Percentiles rank a stretch among this genome's conserved stretches.
These are phyloP conservation scores for Carassius auratus DNA, from an alignment of 2,113 vertebrate species.

Conservation along the genomic window DNA sequence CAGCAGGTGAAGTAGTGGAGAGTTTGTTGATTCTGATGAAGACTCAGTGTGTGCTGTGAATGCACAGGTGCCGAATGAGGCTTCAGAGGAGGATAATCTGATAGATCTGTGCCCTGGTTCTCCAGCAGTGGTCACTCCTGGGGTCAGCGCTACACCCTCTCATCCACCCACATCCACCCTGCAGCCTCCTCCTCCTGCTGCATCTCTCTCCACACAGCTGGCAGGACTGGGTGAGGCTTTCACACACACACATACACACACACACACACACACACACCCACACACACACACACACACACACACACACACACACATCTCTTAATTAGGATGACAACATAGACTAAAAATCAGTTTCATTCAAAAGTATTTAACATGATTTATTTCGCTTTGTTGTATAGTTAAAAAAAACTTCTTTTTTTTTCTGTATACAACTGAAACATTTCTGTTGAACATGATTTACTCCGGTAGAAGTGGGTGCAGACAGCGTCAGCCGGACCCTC, in stretches of 20 bases:
- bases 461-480: conserved; percentile 82
- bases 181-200: conserved; percentile 8
- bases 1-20: too few relatives aligned
- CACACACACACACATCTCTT: background rate
- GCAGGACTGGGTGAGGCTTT: conserved; percentile 84
- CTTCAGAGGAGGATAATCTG: conserved; percentile 93
- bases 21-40: too few relatives aligned
- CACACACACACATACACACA: too few relatives aligned
- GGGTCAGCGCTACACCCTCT: conserved; percentile 75
- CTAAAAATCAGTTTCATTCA: background rate
- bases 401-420: too few relatives aligned
- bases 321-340: background rate
- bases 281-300: too few relatives aligned
- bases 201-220: conserved; percentile 82
- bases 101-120: conserved; percentile 96
- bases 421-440: too few relatives aligned
- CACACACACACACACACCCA: too few relatives aligned
- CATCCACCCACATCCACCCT: conserved; percentile 50
- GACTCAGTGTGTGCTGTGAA: background rate
- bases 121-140: conserved; percentile 91
- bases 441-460: background rate
- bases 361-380: background rate
- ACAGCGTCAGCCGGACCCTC: conserved; percentile 83
- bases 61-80: conserved; percentile 86
- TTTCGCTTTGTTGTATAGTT: too few relatives aligned